phyloP scores from a whole-genome alignment of 2,888 invertebrate genomes.

The Cheilosia pagana region DNA sequence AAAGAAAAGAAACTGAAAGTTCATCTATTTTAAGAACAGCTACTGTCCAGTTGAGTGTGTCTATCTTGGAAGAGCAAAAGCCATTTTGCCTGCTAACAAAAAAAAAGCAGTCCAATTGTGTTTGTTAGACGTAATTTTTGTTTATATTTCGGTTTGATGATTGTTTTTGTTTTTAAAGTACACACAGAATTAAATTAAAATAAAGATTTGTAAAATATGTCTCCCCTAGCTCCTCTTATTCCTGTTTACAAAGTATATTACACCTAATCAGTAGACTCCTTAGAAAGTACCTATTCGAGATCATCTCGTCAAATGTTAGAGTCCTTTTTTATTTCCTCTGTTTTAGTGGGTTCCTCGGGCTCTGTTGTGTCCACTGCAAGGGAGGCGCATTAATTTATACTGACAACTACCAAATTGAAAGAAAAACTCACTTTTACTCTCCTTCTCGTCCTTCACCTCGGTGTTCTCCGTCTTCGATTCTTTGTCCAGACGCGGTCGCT shows the following conservation, averaged over 20 bases:
- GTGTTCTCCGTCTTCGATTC: conserved; percentile 81
- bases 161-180: conserved; percentile 36
- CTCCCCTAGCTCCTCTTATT: conserved; percentile 9
- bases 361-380: conserved; percentile 86
- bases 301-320: conserved; percentile 83
- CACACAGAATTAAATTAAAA: conserved; percentile 55
- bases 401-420: not conserved
- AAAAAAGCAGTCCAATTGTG: not conserved
- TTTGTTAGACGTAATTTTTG: conserved; percentile 31
- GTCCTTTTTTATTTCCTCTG: conserved; percentile 80
- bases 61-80: too few species aligned
- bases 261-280: conserved; percentile 55
- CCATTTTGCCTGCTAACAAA: not conserved
- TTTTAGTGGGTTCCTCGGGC: conserved; percentile 82
- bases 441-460: conserved; percentile 86
- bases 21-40: not conserved
- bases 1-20: too few species aligned
- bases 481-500: conserved; percentile 90
- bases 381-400: conserved; percentile 56
- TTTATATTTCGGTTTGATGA: conserved; percentile 33
- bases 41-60: too few species aligned
- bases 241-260: conserved; percentile 62
- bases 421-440: conserved; percentile 85
- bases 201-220: conserved; percentile 23
- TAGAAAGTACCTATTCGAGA: conserved; percentile 80